Percentiles rank a stretch among this genome's conserved stretches.
phyloP scores from a whole-genome alignment of 2,888 invertebrate genomes.

The Papilio gigon region DNA sequence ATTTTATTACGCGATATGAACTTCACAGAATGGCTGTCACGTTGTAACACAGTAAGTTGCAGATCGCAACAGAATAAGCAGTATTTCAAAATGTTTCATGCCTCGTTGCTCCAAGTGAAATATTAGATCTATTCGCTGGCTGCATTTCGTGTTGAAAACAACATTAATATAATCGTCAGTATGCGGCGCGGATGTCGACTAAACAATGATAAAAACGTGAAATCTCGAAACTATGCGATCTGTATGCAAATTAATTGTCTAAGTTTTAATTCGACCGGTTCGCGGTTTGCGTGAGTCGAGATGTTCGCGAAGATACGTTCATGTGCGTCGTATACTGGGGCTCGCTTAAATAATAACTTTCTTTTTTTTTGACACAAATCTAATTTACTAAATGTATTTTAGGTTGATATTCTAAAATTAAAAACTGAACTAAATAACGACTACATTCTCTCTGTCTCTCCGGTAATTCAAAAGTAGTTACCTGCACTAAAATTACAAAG shows the following conservation, averaged over 20 bases:
- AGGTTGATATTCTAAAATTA: too few relatives aligned
- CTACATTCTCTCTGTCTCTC: too few relatives aligned
- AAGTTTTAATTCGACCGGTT: constrained; percentile 18
- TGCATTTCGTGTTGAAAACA: constrained; percentile 21
- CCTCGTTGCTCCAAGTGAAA: constrained; percentile 28
- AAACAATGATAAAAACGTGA: constrained; percentile 5
- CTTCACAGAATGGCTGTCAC: constrained; percentile 2
- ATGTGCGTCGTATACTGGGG: constrained; percentile 53
- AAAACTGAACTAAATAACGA: not conserved
- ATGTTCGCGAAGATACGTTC: constrained; percentile 50
- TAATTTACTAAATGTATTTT: not conserved
- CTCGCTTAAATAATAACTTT: constrained; percentile 63
- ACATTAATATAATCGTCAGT: constrained; percentile 22
- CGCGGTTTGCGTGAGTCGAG: constrained; percentile 48
- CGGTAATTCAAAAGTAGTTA: not conserved
- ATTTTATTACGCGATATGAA: not conserved
- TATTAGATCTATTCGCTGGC: constrained; percentile 31
- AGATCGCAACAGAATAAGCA: constrained; percentile 24
- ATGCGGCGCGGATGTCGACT: constrained; percentile 5
- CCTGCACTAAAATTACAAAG: not conserved
- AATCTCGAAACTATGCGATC: constrained; percentile 10
- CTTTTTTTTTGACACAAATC: constrained; percentile 55
- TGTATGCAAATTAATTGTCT: constrained; percentile 7
- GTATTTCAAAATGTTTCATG: constrained; percentile 24
- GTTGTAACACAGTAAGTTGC: constrained; percentile 14